Base-by-base conservation (phyloP, 2,888 invertebrate species). In the Cheilosia grossa region DNA sequence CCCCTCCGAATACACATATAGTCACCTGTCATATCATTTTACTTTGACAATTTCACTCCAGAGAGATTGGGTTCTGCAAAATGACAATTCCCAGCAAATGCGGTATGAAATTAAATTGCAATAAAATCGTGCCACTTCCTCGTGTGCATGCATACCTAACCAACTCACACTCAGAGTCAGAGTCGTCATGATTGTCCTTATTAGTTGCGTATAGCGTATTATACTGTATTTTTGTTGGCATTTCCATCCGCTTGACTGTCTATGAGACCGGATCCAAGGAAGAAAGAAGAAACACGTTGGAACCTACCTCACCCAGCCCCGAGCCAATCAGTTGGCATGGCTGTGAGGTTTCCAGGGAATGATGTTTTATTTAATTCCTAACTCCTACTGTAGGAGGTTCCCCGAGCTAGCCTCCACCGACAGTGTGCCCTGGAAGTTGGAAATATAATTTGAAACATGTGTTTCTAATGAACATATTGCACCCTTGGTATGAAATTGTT, bases 381-480 rank as follows among this genome's bases (percentile, higher is more conserved):
- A 54, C 74, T 85, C 66, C 75, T 61, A 70, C 33, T 33, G 24
- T 73, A 51, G 37, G 42, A 27, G 19, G 24, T 47, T 37, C 19
- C 59, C 17, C 21, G 24, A 21, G n/a, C 5, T 30, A 19, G 61
- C 42, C 27, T 42, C 19, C 24, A 4, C 44, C 44, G 59, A 21
- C 44, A n/a, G 19, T 21, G 54, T 24, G 13, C 42, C 13, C 56
- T 21, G 64, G 44, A 66, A 81, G 75, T 77, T 85, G 61, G 56
- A 67, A 81, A 75, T 81, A 81, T 85, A 75, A 85, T 85, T 81
- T 81, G 72, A 81, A 81, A 72, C 85, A 85, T 81, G 61, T 85
- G 85, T 77, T 85, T 85, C 85, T 77, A 85, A 85, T 81, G 77
- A 85, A 85, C 72, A 81, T 81, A 80, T 81, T 85, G 85, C 75